Percentiles rank a stretch among this genome's conserved stretches.
Evolutionary conservation across 1,140 invertebrate species (phyloP).

Genomic region (Bacillus rossius): DNA sequence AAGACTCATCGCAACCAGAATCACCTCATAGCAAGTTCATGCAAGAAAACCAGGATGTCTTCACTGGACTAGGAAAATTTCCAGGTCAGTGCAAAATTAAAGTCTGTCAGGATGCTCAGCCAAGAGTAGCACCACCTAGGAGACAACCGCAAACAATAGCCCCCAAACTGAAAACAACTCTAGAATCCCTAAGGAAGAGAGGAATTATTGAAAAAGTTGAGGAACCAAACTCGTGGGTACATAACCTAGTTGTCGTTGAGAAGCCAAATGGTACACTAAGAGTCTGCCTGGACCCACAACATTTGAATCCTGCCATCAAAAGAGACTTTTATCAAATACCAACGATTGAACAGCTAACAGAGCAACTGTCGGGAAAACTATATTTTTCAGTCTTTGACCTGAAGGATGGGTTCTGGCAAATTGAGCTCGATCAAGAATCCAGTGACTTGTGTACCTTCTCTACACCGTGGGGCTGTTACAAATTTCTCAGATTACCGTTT

Average conservation of each 20-base stretch:
- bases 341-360: conserved; percentile 20
- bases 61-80: no score
- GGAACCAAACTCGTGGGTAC: conserved; percentile 18
- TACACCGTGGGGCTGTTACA: conserved; percentile 34
- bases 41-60: no score
- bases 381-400: conserved; percentile 25
- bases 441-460: conserved; percentile 26
- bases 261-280: conserved; percentile 21
- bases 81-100: no score
- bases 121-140: background rate
- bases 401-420: conserved; percentile 24
- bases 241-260: conserved; percentile 24
- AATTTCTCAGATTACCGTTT: conserved; percentile 34
- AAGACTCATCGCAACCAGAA: no score
- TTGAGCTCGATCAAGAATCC: conserved; percentile 21
- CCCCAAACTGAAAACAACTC: conserved; percentile 10
- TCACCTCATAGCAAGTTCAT: no score
- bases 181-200: background rate
- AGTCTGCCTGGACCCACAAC: conserved; percentile 27
- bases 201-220: conserved; percentile 23
- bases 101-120: no score
- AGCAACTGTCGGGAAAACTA: conserved; percentile 13
- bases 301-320: conserved; percentile 23
- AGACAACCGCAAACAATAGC: background rate
- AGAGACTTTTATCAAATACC: conserved; percentile 19